Conservation (phyloP, 2,888 invertebrate species). For the Diachrysia chrysitis region DNA sequence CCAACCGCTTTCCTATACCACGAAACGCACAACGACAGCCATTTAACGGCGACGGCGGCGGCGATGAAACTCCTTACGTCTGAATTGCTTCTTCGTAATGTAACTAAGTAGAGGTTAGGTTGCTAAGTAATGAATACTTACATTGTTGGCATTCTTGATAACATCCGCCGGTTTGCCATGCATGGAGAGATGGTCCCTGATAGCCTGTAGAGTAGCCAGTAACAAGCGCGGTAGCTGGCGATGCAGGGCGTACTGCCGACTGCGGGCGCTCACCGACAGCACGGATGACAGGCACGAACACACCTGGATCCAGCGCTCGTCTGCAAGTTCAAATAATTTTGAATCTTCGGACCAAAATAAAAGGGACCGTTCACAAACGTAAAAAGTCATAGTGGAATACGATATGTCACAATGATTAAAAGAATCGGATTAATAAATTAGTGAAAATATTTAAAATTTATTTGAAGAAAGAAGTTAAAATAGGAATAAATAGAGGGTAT, state of each 20-base stretch:
- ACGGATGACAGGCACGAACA: conserved; percentile 74
- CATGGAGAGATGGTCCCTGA: conserved; percentile 78
- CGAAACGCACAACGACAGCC: no score
- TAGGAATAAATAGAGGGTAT: no score
- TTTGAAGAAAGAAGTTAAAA: no score
- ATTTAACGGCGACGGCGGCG: no score
- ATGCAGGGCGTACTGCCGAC: conserved; percentile 74
- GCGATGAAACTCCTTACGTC: no score
- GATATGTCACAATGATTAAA: no score
- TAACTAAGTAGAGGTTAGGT: no score
- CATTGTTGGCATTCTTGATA: conserved; percentile 75
- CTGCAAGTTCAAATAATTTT: conserved; percentile 55
- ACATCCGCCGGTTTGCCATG: conserved; percentile 77
- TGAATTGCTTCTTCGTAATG: no score
- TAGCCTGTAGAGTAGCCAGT: conserved; percentile 66
- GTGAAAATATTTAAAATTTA: no score
- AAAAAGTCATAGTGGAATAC: no score
- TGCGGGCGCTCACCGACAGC: conserved; percentile 68
- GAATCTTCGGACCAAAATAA: background rate
- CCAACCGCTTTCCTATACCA: no score
- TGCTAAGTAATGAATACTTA: conserved; percentile 49
- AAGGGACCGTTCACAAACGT: background rate
- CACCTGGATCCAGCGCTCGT: conserved; percentile 73
- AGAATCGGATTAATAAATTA: no score
- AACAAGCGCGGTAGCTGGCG: conserved; percentile 67